Percentiles rank a stretch among this genome's conserved stretches.
Evolutionary conservation across 64 coral and sea anemone genomes (phyloP).

Genomic region (Montipora foliosa): DNA sequence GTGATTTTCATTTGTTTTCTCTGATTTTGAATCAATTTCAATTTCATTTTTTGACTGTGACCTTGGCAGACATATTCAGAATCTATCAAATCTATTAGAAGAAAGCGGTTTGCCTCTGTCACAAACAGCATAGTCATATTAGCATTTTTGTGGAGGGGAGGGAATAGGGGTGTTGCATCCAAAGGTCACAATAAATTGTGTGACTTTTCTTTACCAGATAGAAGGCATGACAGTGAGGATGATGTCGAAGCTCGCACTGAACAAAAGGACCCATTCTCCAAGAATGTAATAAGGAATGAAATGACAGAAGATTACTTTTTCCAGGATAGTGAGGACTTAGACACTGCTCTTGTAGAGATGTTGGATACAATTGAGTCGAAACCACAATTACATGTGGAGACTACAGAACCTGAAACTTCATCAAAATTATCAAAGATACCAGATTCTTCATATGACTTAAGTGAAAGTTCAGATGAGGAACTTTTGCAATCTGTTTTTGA

Average conservation of each 20-base stretch:
- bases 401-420: not conserved
- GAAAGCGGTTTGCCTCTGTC: too few relatives aligned
- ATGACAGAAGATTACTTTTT: not conserved
- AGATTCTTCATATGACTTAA: not conserved
- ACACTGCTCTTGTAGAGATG: not conserved
- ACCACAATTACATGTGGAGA: not conserved
- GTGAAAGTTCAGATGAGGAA: not conserved
- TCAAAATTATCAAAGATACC: not conserved
- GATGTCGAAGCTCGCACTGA: not conserved
- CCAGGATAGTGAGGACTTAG: not conserved
- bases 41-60: too few relatives aligned
- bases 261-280: not conserved
- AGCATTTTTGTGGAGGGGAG: too few relatives aligned
- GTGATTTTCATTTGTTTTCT: too few relatives aligned
- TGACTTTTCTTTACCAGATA: not conserved
- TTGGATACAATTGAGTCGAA: not conserved
- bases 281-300: not conserved
- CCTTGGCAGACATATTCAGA: too few relatives aligned
- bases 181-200: not conserved
- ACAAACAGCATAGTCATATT: too few relatives aligned
- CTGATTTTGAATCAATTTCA: too few relatives aligned
- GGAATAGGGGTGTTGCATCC: too few relatives aligned
- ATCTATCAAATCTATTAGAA: too few relatives aligned
- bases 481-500: not conserved
- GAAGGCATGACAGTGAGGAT: not conserved